A percentile compares a stretch with the other conserved stretches of the same genome.
Conservation (phyloP, 2,888 invertebrate species). For the Cryptus armator region DNA sequence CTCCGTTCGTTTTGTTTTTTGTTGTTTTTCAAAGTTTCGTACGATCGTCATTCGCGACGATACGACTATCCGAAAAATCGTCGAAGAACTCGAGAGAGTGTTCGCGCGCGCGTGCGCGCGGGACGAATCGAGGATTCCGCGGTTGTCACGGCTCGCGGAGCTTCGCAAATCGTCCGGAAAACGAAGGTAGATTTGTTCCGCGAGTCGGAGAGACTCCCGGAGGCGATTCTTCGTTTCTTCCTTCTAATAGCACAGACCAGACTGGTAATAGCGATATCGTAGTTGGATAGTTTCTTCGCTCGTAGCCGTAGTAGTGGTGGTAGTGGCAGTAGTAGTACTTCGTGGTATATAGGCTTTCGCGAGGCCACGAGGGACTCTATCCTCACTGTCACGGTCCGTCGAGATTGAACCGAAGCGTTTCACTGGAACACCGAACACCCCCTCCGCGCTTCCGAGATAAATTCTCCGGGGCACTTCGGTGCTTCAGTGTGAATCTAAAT, state of each 20-base stretch:
- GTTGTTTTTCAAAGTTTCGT: background rate
- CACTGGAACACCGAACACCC: constrained; percentile 55
- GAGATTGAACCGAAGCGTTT: constrained; percentile 65
- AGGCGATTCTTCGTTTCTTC: constrained; percentile 13
- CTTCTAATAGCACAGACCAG: constrained; percentile 27
- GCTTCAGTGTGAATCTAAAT: constrained; percentile 55
- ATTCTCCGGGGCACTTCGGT: constrained; percentile 28
- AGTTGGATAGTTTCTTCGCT: too few relatives aligned
- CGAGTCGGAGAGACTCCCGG: constrained; percentile 43
- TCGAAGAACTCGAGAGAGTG: constrained; percentile 15
- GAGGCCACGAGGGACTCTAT: constrained; percentile 45
- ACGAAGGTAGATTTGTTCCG: constrained; percentile 69
- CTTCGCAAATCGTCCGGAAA: constrained; percentile 72
- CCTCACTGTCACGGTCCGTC: constrained; percentile 63
- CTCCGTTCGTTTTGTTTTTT: constrained; percentile 66
- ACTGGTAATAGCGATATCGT: constrained; percentile 20
- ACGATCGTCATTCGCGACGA: background rate
- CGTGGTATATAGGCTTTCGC: constrained; percentile 13
- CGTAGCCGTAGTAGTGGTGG: background rate
- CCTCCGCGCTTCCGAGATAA: constrained; percentile 24
- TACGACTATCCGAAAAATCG: constrained; percentile 21
- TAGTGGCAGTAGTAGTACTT: background rate
- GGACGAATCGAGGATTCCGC: constrained; percentile 69
- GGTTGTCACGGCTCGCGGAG: constrained; percentile 71
- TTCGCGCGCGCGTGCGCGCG: constrained; percentile 57